Evolutionary conservation across 2,113 vertebrate species (phyloP), one percentile per base, ranked within the genome.

Genomic region (Cervus canadensis): DNA sequence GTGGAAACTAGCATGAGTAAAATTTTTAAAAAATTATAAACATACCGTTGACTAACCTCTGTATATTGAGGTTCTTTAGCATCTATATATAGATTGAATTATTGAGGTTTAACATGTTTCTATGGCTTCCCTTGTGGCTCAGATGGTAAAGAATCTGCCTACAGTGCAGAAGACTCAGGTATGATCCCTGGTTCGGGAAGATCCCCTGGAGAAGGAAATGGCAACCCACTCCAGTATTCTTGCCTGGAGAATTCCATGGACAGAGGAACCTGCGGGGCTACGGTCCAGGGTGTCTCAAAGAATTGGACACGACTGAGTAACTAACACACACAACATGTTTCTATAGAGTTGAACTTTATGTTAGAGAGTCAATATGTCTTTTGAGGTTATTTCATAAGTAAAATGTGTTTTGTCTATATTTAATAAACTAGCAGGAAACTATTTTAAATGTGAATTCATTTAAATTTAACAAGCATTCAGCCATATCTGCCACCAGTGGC

Each of bases 301-400:
- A 74, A 40, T 12, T 74, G 67, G n/a, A 13, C 67, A 74, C 5
- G 2, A 25, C n/a, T 40, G 67, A 40, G 67, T 74, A 23, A 21
- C n/a, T 71, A 71, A 40, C 36, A 74, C 36, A 40, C 21, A 74
- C 71, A 74, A 82, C 19, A n/a, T 92, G 3, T 92, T 94, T 92
- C 64, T 90, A 0, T 81, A 60, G 56, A 94, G 50, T 81, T 94
- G 79, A 96, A 64, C 78, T 94, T 94, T 50, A 30, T 62, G 23
- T 82, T 94, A 95, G 50, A 86, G 52, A 85, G 40, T 57, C 21
- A 88, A 0, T 33, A 90, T 64, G 12, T 91, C 45, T 94, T 94
- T 87, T 85, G 50, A 97, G 85, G 21, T 88, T 89, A 87, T 50
- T 96, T 95, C 11, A 6, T 87, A 88, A 85, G n/a, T 88, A 67